Evolutionary conservation across 2,113 vertebrate genomes (phyloP).

Genomic region (Triplophysa dalaica): DNA sequence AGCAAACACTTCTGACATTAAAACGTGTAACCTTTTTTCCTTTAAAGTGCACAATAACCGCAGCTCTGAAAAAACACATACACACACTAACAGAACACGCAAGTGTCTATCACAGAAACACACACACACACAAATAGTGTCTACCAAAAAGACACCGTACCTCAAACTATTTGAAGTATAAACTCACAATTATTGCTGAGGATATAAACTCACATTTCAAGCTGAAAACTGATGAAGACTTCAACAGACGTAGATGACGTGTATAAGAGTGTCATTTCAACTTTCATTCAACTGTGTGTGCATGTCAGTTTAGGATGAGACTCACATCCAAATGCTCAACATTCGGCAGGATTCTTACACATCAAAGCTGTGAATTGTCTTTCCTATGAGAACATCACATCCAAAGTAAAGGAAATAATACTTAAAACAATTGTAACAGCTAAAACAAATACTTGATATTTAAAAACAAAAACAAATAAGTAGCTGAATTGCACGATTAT

Average conservation of each 20-base stretch:
- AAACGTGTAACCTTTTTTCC: slow-evolving; percentile 55
- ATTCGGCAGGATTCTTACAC: background rate
- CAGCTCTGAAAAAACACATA: slow-evolving; percentile 60
- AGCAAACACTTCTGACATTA: slow-evolving; percentile 33
- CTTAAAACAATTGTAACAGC: slow-evolving; percentile 58
- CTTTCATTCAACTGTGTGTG: too few species aligned
- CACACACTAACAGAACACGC: background rate
- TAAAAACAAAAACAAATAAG: slow-evolving; percentile 91
- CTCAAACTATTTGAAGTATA: too few species aligned
- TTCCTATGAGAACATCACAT: slow-evolving; percentile 69
- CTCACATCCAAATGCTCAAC: too few species aligned
- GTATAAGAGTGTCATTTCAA: too few species aligned
- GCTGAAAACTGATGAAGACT: too few species aligned
- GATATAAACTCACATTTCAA: too few species aligned
- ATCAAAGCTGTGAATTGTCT: slow-evolving; percentile 35
- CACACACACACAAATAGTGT: too few species aligned
- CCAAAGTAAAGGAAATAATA: slow-evolving; percentile 65
- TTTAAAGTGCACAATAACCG: slow-evolving; percentile 82
- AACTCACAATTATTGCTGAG: too few species aligned
- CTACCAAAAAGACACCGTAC: too few species aligned
- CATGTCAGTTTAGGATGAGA: too few species aligned
- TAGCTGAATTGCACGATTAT: slow-evolving; percentile 88
- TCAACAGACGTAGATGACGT: too few species aligned
- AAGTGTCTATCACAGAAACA: background rate
- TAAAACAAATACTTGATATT: slow-evolving; percentile 70